Evolutionary conservation across 2,888 invertebrate genomes (phyloP).

Genomic region (Ametastegia equiseti): DNA sequence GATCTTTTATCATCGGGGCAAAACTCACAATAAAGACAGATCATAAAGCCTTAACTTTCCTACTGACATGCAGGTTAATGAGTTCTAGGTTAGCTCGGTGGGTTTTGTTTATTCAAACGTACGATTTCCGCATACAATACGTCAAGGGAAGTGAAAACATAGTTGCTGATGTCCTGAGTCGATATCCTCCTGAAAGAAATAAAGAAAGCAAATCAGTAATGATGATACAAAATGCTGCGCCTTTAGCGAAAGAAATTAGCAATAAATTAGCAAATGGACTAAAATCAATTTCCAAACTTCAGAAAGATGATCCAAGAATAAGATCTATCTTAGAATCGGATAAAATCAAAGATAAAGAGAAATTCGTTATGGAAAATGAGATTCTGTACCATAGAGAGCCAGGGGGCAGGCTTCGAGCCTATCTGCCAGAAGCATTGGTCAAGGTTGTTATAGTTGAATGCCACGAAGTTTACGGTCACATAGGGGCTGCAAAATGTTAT

Average conservation of each 20-base stretch:
- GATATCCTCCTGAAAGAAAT: not conserved
- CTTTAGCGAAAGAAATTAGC: not conserved
- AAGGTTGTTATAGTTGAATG: not conserved
- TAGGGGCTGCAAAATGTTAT: not conserved
- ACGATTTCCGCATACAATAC: slow-evolving; percentile 35
- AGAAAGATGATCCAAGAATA: not conserved
- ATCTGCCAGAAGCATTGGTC: not conserved
- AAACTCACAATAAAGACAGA: not conserved
- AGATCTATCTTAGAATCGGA: not conserved
- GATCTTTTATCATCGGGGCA: not conserved
- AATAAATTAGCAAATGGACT: not conserved
- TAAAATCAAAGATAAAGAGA: not conserved
- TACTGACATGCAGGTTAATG: not conserved
- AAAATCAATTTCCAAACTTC: not conserved
- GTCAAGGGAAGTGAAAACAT: not conserved
- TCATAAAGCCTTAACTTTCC: not conserved
- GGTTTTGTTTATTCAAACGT: slow-evolving; percentile 4
- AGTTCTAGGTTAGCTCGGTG: slow-evolving; percentile 25
- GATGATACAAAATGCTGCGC: too few species aligned
- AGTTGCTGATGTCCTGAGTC: slow-evolving; percentile 13
- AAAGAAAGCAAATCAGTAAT: not conserved
- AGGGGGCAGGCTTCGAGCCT: not conserved
- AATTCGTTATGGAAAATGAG: not conserved
- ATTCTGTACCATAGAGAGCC: not conserved
- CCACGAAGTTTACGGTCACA: slow-evolving; percentile 32